Evolutionary conservation across 2,797 vertebrate species (phyloP).

Genomic region (Myotis vivesi): DNA sequence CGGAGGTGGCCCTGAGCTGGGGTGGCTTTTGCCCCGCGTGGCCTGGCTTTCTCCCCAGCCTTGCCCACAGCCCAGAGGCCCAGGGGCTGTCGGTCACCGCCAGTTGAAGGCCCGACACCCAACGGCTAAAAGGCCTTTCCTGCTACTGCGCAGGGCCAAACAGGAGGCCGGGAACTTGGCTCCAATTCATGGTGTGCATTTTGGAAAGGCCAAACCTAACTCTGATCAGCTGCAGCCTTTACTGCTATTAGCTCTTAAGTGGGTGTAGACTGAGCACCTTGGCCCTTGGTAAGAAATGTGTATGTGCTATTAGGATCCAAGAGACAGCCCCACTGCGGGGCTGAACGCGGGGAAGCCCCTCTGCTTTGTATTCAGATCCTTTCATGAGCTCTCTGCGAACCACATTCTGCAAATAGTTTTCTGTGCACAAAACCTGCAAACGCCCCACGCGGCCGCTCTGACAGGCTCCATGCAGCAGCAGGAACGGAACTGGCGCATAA

Average conservation of each 20-base stretch:
- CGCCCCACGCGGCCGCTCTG: not conserved
- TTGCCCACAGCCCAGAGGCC: not conserved
- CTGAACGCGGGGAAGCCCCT: accelerated
- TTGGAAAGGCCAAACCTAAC: not conserved
- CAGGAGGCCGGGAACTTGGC: not conserved
- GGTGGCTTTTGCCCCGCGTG: not conserved
- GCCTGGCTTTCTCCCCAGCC: not conserved
- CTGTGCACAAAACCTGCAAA: not conserved
- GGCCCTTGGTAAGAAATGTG: accelerated
- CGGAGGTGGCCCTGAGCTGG: not conserved
- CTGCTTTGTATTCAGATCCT: not conserved
- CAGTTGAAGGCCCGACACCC: not conserved
- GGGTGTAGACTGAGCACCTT: not conserved
- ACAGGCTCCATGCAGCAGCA: accelerated
- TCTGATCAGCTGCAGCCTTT: accelerated
- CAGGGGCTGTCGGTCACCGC: not conserved
- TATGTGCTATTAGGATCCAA: not conserved
- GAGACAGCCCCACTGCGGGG: accelerated
- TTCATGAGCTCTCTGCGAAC: not conserved
- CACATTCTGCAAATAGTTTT: not conserved
- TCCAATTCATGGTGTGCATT: accelerated
- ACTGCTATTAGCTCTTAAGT: not conserved
- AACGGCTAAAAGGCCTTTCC: accelerated
- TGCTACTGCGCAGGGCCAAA: accelerated
- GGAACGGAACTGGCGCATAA: accelerated